Percentiles rank a stretch among this genome's conserved stretches.
Conservation (phyloP, 1,140 invertebrate genomes). For the Arion vulgaris region DNA sequence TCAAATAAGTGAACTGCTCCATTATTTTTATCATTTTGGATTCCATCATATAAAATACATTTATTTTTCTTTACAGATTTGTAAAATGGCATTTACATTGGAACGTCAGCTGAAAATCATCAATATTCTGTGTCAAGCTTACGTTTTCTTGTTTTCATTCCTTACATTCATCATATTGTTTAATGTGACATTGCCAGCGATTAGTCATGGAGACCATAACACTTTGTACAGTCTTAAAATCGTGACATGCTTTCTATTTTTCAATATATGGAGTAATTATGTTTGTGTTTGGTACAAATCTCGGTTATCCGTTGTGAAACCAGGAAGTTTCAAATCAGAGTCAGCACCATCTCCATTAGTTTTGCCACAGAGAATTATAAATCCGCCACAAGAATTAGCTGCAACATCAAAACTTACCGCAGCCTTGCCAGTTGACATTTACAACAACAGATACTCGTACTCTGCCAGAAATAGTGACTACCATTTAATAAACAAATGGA, state of each 20-base stretch:
- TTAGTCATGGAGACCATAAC: slow-evolving; percentile 49
- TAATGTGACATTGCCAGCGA: slow-evolving; percentile 53
- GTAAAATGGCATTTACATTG: not conserved
- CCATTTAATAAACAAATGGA: not conserved
- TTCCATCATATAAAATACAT: not conserved
- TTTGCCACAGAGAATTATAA: not conserved
- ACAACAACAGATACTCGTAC: not conserved
- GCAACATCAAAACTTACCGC: not conserved
- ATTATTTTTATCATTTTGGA: too few relatives aligned
- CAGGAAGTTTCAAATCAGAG: not conserved
- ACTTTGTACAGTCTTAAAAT: slow-evolving; percentile 31
- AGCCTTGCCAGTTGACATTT: not conserved
- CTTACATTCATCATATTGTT: slow-evolving; percentile 17
- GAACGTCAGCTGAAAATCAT: not conserved
- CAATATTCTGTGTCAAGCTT: not conserved
- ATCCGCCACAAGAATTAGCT: not conserved
- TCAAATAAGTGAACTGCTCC: too few relatives aligned
- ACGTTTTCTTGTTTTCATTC: slow-evolving; percentile 14
- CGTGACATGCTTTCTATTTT: slow-evolving; percentile 20
- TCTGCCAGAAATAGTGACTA: not conserved
- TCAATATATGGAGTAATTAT: slow-evolving; percentile 34
- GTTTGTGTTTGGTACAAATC: slow-evolving; percentile 23
- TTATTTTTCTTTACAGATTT: not conserved
- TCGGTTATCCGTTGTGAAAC: slow-evolving; percentile 17
- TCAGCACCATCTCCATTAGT: not conserved